Evolutionary conservation across 2,888 invertebrate genomes (phyloP).

Genomic region (Cephus runcator): DNA sequence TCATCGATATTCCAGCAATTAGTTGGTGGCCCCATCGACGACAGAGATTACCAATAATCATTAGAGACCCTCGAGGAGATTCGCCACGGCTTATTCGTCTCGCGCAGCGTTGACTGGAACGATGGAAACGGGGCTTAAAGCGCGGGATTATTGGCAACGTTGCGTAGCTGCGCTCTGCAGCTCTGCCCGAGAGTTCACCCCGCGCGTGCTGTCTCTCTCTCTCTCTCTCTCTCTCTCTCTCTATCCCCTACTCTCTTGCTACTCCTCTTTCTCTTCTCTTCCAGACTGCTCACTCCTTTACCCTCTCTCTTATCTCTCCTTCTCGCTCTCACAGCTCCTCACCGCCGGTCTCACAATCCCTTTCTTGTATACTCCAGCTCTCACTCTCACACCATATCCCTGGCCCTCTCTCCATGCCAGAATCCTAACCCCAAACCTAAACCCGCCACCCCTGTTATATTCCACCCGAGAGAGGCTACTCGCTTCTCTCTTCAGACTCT

Average conservation of each 20-base stretch:
- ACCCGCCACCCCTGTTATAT: constrained; percentile 37
- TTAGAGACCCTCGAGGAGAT: neutral
- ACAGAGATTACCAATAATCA: constrained; percentile 3
- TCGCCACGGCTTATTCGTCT: constrained; percentile 1
- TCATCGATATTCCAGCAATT: constrained; percentile 1
- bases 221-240: constrained; percentile 18
- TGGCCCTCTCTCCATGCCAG: neutral
- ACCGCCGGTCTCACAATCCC: constrained; percentile 13
- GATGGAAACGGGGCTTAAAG: constrained; percentile 25
- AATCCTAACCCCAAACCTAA: constrained; percentile 44
- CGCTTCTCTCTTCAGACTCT: constrained; percentile 20
- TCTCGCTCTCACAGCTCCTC: constrained; percentile 15
- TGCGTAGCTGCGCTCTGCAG: constrained; percentile 23
- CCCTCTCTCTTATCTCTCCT: constrained; percentile 2
- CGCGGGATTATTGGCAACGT: constrained; percentile 31
- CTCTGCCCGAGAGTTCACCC: constrained; percentile 9
- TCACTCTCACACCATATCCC: no score
- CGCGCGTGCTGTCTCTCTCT: constrained; percentile 25
- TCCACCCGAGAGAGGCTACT: constrained; percentile 38
- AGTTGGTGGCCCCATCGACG: neutral
- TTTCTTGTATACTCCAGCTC: no score
- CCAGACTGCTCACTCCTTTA: neutral
- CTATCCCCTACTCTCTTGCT: constrained; percentile 20
- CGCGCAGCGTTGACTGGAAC: neutral
- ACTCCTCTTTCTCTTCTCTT: constrained; percentile 5